Percentiles rank a stretch among this genome's conserved stretches.
Evolutionary conservation across 2,113 vertebrate genomes (phyloP).

Genomic region (Bothrops jararaca): DNA sequence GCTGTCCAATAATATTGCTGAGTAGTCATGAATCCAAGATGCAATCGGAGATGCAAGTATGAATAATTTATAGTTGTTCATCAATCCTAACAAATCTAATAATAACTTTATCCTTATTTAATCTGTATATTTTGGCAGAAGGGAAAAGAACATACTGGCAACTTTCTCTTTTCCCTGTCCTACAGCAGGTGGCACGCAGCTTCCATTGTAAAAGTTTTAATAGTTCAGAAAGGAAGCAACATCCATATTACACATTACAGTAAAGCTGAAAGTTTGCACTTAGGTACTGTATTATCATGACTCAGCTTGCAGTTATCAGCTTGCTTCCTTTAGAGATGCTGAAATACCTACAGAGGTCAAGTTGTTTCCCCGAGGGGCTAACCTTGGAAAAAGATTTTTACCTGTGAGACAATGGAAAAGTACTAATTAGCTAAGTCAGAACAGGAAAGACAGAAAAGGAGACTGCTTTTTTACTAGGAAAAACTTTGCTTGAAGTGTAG

Average conservation of each 20-base stretch:
- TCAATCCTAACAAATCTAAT: constrained; percentile 6
- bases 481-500: constrained; percentile 62
- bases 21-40: neutral
- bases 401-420: constrained; percentile 30
- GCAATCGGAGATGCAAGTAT: neutral
- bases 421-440: constrained; percentile 27
- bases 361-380: constrained; percentile 40
- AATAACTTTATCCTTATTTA: constrained; percentile 36
- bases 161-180: neutral
- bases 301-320: constrained; percentile 23
- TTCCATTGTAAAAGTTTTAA: neutral
- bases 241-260: neutral
- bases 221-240: neutral
- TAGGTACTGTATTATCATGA: neutral
- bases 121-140: constrained; percentile 1
- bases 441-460: constrained; percentile 47
- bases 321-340: constrained; percentile 37
- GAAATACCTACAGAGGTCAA: constrained; percentile 17
- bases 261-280: neutral
- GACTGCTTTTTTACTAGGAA: constrained; percentile 59
- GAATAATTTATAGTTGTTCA: neutral
- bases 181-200: neutral
- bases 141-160: neutral
- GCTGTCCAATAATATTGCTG: neutral
- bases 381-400: constrained; percentile 39